Evolutionary conservation across 2,797 vertebrate genomes (phyloP), one percentile per base, ranked within the genome.

Genomic region (Aplochiton taeniatus): DNA sequence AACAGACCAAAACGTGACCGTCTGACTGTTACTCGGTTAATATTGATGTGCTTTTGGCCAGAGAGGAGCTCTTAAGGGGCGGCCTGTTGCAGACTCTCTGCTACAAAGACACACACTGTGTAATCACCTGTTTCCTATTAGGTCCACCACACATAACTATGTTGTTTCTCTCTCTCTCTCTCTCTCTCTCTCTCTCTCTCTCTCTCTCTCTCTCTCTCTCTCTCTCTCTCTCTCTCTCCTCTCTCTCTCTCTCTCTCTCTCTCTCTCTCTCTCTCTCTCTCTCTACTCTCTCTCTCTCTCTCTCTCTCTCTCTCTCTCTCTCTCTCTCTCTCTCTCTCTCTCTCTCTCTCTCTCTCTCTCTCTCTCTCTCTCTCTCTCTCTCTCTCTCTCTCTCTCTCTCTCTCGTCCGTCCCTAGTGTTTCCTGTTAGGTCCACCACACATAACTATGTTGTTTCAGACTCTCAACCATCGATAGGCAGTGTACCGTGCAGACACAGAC

Each of bases 301-400:
- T 93, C 92, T 91, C 89, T 89, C 92, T 92, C 91, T 92, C 91
- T 90, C 81, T 75, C 89, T 73, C 85, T 84, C 72, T 87, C 74
- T 68, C 68, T 83, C 85, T 81, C 68, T 68, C 77, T 77, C 74
- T 79, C 74, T 69, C 58, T 59, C 7, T 69, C 65, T 52, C 69
- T 77, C 65, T 47, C 51, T 66, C 70, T 46, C 45, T 14, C 42
- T 19, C 51, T 66, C 60, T 58, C 74, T 52, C 69, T 61, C 65
- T 65, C 67, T 58, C 70, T 79, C 83, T 60, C 58, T 69, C 69
- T 68, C 70, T 50, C 62, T 74, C 56, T 56, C n/a, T 56, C 59
- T 19, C 50, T 69, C 65, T 46, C 42, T 42, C 31, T 69, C 65
- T 62, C 49, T 51, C 49, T 51, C 49, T 4, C 8, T 51, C n/a